A percentile compares a stretch with the other conserved stretches of the same genome.
Evolutionary conservation across 35 echinoderm and acorn worm species (phyloP).

Genomic region (Patiria miniata): DNA sequence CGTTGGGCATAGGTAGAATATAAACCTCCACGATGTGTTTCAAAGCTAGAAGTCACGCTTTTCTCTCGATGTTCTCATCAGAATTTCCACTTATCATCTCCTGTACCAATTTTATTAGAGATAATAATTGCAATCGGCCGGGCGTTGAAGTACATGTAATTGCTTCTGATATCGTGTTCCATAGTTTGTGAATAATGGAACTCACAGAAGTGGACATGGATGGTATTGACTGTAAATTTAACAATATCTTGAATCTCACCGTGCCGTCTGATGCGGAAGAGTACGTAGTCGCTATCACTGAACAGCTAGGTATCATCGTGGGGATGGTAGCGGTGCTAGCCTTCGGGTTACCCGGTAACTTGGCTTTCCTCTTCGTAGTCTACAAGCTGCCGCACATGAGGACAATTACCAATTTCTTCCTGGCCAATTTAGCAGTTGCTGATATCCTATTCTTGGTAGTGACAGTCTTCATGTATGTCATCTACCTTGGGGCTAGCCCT

Average conservation of each 20-base stretch:
- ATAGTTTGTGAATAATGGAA: too few relatives aligned
- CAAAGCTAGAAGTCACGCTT: too few relatives aligned
- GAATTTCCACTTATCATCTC: too few relatives aligned
- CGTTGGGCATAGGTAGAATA: too few relatives aligned
- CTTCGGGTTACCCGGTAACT: constrained; percentile 59
- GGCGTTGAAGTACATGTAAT: too few relatives aligned
- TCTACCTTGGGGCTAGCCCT: not conserved
- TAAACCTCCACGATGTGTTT: too few relatives aligned
- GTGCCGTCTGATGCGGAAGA: not conserved
- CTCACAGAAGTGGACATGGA: not conserved
- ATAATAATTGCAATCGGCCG: too few relatives aligned
- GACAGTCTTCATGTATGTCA: constrained; percentile 39
- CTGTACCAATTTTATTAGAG: too few relatives aligned
- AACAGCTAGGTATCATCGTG: constrained; percentile 36
- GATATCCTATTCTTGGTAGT: constrained; percentile 62
- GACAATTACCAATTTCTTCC: constrained; percentile 71
- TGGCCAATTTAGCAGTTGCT: constrained; percentile 64
- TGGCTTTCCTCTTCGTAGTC: constrained; percentile 53
- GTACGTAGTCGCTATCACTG: constrained; percentile 1
- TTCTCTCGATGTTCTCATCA: too few relatives aligned
- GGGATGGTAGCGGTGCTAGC: constrained; percentile 50
- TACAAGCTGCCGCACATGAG: constrained; percentile 61
- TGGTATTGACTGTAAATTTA: not conserved
- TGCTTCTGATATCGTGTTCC: too few relatives aligned
- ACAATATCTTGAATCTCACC: not conserved